Percentiles rank a stretch among this genome's conserved stretches.
Conservation (phyloP, 2,113 vertebrate genomes). For the Crotalus horridus region DNA sequence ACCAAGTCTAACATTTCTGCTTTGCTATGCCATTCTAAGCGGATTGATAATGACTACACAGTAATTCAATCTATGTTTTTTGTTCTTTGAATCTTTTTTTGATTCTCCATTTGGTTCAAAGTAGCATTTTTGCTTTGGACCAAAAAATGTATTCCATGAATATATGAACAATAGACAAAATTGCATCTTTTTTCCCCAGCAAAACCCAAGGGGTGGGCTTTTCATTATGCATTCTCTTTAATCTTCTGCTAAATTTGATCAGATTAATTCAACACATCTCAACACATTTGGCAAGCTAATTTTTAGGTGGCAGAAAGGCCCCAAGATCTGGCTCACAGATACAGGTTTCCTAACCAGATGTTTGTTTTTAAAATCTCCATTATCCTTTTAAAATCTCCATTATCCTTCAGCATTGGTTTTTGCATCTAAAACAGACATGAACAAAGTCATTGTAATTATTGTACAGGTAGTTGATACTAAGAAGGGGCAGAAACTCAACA, state of each 20-base stretch:
- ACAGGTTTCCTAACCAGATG: not conserved
- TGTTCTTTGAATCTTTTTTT: not conserved
- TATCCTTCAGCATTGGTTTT: not conserved
- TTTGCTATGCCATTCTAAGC: not conserved
- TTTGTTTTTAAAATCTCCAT: not conserved
- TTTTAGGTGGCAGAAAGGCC: not conserved
- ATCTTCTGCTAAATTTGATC: not conserved
- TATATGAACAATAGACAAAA: not conserved
- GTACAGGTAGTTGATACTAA: not conserved
- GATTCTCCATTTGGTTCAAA: not conserved
- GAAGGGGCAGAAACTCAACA: not conserved
- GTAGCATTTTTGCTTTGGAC: not conserved
- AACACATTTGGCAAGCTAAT: not conserved
- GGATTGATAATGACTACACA: not conserved
- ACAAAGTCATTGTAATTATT: not conserved
- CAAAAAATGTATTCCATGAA: not conserved
- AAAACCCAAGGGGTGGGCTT: not conserved
- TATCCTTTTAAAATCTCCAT: not conserved
- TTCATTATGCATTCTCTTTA: not conserved
- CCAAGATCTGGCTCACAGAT: not conserved
- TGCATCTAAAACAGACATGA: not conserved
- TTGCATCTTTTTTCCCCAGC: not conserved
- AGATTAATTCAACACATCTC: not conserved
- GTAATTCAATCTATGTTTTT: not conserved
- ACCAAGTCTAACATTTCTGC: not conserved